Evolutionary conservation across 2,888 invertebrate species (phyloP).

Genomic region (Sussaba pulchella): DNA sequence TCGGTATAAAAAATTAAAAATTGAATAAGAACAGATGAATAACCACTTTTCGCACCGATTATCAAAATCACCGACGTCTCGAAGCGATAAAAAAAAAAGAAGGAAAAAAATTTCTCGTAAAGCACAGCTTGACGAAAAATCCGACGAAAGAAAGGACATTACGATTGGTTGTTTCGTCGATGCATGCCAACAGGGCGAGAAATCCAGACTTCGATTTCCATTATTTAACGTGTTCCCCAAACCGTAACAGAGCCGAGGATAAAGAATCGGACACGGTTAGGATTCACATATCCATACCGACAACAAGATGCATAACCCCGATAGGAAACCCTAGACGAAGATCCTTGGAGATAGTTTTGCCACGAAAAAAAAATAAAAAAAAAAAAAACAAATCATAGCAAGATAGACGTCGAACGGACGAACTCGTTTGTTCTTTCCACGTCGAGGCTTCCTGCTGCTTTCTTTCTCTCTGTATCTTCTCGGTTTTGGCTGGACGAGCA

Average conservation of each 20-base stretch:
- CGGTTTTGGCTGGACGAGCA: slow-evolving; percentile 54
- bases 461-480: slow-evolving; percentile 46
- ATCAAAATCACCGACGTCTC: no score
- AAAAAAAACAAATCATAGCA: slow-evolving; percentile 54
- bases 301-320: slow-evolving; percentile 38
- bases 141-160: no score
- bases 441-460: slow-evolving; percentile 21
- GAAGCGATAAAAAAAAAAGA: no score
- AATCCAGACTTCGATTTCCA: slow-evolving; percentile 8
- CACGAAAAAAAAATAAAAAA: not conserved
- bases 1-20: no score
- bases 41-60: no score
- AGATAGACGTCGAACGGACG: slow-evolving; percentile 28
- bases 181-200: slow-evolving; percentile 13
- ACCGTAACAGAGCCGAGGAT: slow-evolving; percentile 33
- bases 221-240: slow-evolving; percentile 39
- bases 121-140: no score
- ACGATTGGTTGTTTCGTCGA: not conserved
- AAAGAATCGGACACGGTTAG: slow-evolving; percentile 39
- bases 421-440: slow-evolving; percentile 40
- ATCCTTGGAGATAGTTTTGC: slow-evolving; percentile 26
- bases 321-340: slow-evolving; percentile 41
- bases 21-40: no score
- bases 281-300: slow-evolving; percentile 37
- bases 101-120: no score